Base-by-base conservation (phyloP, 2,888 invertebrate species). In the Hyposoter didymator region DNA sequence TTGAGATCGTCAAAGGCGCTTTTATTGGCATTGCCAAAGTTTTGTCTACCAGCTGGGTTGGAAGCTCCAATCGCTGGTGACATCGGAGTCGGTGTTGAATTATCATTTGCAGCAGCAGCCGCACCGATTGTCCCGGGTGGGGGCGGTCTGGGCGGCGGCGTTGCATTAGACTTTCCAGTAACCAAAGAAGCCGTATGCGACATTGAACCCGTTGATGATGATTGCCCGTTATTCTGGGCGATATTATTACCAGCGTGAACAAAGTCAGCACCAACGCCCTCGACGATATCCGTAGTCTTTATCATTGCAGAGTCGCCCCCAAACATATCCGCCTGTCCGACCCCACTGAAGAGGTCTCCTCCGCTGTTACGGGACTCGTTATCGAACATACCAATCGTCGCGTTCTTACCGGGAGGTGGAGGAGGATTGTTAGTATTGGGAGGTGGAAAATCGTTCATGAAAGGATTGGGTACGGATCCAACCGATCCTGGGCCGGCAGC, bases 1-100 rank as follows among this genome's bases (percentile, higher is more conserved):
- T 96, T 96, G 88, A 96, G 95, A 90, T 96, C 96, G 91, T 96
- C 96, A 93, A 96, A 95, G 49, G 96, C 96, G 89, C 96, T 96
- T 90, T 96, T 96, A 78, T 95, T 94, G 86, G 94, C 94, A 87
- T 85, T 93, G 95, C 95, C 81, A 95, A 95, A 70, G 95, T 95
- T 67, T 72, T 95, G 95, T 28, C 94, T 95, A 73, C 95, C 95
- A 84, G 84, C 90, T 90, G 86, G 10, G 90, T 90, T 90, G 89
- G 92, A 92, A 91, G 89, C 72, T 35, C 35, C 72, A 12, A 52
- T 47, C 0, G 72, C 72, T 1, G 72, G 72, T 32, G 72, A 72
- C 72, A 72, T 72, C 35, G 72, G 32, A n/a, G 35, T 52, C 17
- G 72, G 52, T 5, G 72, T 72, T 12, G 52, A 10, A 35, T 72